Conservation (phyloP, 2,113 vertebrate species). For the Mellivora capensis region DNA sequence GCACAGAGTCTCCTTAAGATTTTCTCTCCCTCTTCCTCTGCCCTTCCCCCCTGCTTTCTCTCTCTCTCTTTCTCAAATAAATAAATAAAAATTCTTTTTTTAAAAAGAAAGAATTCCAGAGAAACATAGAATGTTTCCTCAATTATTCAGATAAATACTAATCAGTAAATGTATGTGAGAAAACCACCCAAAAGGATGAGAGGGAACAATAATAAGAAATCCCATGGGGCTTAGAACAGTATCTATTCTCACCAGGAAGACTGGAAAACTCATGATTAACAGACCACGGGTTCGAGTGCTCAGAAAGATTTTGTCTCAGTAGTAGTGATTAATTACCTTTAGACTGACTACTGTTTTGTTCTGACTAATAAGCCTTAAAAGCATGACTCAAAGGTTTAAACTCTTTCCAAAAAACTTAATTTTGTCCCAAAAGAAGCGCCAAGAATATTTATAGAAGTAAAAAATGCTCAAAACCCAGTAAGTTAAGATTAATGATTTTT, state of each 20-base stretch:
- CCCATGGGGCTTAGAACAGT: neutral
- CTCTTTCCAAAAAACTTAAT: neutral
- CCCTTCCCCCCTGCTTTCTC: neutral
- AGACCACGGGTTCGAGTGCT: neutral
- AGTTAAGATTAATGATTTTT: neutral
- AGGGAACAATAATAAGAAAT: neutral
- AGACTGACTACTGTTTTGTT: neutral
- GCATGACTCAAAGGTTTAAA: neutral
- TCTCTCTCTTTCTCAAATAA: neutral
- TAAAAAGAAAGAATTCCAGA: neutral
- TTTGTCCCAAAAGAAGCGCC: neutral
- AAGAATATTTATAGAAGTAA: neutral
- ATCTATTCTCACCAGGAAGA: neutral
- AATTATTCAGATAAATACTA: neutral
- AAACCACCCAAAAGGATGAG: neutral
- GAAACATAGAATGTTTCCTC: neutral
- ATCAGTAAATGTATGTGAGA: neutral
- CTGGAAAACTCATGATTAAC: neutral
- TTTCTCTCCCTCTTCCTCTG: neutral
- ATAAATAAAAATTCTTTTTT: neutral
- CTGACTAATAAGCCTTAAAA: neutral
- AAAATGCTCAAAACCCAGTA: neutral
- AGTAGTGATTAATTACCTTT: neutral
- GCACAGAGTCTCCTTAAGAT: neutral
- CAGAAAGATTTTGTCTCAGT: neutral